Evolutionary conservation across 2,888 invertebrate species (phyloP).

Genomic region (Oscheius sp.): DNA sequence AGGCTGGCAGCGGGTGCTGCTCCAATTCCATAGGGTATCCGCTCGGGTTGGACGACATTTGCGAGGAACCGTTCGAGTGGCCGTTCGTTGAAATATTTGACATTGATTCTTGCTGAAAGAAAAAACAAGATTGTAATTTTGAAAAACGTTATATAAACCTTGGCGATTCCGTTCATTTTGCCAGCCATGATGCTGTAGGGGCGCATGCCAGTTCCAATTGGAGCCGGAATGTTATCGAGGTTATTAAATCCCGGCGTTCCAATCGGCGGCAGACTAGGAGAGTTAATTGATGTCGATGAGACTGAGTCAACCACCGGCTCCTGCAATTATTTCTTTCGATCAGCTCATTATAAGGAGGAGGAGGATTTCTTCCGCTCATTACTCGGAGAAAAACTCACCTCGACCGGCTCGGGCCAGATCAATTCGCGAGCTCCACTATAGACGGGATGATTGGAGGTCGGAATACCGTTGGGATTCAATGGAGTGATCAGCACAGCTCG

Average conservation of each 20-base stretch:
- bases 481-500: constrained; percentile 51
- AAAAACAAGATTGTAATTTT: background rate
- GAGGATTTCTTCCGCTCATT: background rate
- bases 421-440: constrained; percentile 26
- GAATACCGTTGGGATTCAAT: constrained; percentile 35
- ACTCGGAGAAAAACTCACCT: too few species aligned
- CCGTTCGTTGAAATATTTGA: background rate
- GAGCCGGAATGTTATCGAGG: background rate
- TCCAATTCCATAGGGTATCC: background rate
- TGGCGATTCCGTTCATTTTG: constrained; percentile 14
- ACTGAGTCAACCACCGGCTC: constrained; percentile 1
- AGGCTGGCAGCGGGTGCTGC: background rate
- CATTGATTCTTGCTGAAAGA: background rate
- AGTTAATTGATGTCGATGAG: background rate
- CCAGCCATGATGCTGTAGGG: background rate
- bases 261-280: background rate
- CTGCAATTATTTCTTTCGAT: background rate
- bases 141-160: background rate
- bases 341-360: background rate
- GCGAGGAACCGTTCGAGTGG: background rate
- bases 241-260: constrained; percentile 4
- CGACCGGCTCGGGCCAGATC: constrained; percentile 22
- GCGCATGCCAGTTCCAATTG: constrained; percentile 1
- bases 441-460: constrained; percentile 33
- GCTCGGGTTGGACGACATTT: too few species aligned